Evolutionary conservation across 2,797 vertebrate genomes (phyloP).

Genomic region (Stomatorhinus walkeri): DNA sequence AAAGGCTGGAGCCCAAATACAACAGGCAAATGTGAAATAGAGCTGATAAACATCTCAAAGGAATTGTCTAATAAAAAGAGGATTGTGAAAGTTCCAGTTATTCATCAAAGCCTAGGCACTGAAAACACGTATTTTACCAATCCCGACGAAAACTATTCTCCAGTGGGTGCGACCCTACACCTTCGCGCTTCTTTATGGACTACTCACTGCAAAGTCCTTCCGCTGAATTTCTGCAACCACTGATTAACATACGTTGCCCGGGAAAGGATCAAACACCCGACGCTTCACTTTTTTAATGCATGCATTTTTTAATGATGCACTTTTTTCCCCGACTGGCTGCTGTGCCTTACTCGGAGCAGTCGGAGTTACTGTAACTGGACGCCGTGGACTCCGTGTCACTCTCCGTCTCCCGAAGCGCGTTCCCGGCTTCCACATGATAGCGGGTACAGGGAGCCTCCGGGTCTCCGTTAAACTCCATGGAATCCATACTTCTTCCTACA

Average conservation of each 20-base stretch:
- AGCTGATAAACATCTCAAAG: not conserved
- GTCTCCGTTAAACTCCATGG: not conserved
- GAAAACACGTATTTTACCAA: not conserved
- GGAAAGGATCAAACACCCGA: not conserved
- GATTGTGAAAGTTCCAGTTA: not conserved
- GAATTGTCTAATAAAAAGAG: not conserved
- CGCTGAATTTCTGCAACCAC: not conserved
- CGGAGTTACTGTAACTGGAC: constrained; percentile 51
- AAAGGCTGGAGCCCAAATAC: not conserved
- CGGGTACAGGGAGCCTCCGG: not conserved
- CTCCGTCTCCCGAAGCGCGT: constrained; percentile 4
- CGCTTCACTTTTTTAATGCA: not conserved
- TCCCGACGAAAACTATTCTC: not conserved
- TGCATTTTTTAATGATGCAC: not conserved
- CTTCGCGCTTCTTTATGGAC: not conserved
- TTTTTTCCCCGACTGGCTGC: not conserved
- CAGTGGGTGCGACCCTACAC: not conserved
- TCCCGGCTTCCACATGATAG: not conserved
- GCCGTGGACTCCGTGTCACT: constrained; percentile 41
- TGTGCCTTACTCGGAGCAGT: constrained; percentile 57
- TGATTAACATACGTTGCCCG: not conserved
- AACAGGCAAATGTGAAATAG: not conserved
- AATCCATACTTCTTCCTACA: constrained; percentile 38
- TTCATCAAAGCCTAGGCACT: not conserved
- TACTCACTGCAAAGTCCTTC: not conserved